Conservation (phyloP, 2,888 invertebrate genomes). For the Pterostichus niger region DNA sequence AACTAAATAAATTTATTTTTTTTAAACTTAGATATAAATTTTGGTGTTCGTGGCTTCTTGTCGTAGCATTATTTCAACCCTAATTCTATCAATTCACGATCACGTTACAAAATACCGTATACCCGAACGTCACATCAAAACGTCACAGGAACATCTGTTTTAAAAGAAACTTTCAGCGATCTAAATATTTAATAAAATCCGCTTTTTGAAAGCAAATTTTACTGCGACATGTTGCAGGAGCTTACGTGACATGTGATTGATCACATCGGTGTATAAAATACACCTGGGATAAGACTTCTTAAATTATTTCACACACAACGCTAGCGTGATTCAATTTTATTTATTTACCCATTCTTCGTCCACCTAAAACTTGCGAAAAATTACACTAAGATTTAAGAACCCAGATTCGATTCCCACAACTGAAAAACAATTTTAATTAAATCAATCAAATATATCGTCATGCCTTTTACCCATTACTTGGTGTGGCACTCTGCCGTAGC, state of each 20-base stretch:
- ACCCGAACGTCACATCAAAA: background rate
- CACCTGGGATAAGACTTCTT: conserved; percentile 30
- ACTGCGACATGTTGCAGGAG: conserved; percentile 50
- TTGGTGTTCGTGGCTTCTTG: background rate
- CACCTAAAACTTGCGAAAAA: background rate
- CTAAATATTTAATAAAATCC: conserved; percentile 63
- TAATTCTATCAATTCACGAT: background rate
- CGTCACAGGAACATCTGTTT: conserved; percentile 55
- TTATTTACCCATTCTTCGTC: background rate
- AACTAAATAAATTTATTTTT: no score
- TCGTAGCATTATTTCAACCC: no score
- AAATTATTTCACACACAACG: background rate
- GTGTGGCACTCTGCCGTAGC: no score
- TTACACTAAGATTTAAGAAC: no score
- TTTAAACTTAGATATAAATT: background rate
- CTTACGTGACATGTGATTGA: conserved; percentile 57
- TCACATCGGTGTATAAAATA: conserved; percentile 45
- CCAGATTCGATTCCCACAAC: no score
- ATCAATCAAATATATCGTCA: no score
- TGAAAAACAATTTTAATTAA: no score
- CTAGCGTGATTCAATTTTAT: conserved; percentile 7
- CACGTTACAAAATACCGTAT: background rate
- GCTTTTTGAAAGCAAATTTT: conserved; percentile 62
- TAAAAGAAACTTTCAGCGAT: conserved; percentile 56
- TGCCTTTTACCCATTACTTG: no score